A percentile compares a stretch with the other conserved stretches of the same genome.
Conservation (phyloP, 2,888 invertebrate genomes). For the Epinotia bilunana region DNA sequence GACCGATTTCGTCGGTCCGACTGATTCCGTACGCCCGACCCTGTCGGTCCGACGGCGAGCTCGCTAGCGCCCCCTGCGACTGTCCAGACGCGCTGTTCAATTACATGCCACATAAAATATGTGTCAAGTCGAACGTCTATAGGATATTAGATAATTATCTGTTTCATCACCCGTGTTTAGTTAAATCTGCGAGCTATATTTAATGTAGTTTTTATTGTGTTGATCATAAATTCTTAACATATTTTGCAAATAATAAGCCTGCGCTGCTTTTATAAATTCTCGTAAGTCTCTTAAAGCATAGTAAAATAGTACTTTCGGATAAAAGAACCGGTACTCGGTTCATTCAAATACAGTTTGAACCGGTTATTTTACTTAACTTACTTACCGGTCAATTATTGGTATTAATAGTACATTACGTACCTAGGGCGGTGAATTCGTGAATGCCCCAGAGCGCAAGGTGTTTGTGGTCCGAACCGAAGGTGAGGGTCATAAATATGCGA, state of each 20-base stretch:
- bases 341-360: neutral
- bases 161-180: slow-evolving; percentile 71
- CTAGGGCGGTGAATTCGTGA: no score
- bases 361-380: neutral
- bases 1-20: neutral
- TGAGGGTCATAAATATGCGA: no score
- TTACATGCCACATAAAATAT: slow-evolving; percentile 70
- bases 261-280: neutral
- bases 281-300: no score
- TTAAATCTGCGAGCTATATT: slow-evolving; percentile 75
- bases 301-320: no score
- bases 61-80: slow-evolving; percentile 66
- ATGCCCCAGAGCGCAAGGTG: no score
- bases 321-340: neutral
- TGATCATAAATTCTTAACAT: neutral
- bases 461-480: no score
- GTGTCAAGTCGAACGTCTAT: slow-evolving; percentile 69
- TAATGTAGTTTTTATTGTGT: slow-evolving; percentile 44
- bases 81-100: slow-evolving; percentile 70
- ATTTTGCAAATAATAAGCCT: neutral
- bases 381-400: no score
- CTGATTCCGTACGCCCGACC: slow-evolving; percentile 6
- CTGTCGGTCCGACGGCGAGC: slow-evolving; percentile 56
- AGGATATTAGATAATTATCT: slow-evolving; percentile 65
- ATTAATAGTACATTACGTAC: no score